Percentiles rank a stretch among this genome's conserved stretches.
Evolutionary conservation across 2,888 invertebrate genomes (phyloP).

Genomic region (Rhopalosiphum nymphaeae): DNA sequence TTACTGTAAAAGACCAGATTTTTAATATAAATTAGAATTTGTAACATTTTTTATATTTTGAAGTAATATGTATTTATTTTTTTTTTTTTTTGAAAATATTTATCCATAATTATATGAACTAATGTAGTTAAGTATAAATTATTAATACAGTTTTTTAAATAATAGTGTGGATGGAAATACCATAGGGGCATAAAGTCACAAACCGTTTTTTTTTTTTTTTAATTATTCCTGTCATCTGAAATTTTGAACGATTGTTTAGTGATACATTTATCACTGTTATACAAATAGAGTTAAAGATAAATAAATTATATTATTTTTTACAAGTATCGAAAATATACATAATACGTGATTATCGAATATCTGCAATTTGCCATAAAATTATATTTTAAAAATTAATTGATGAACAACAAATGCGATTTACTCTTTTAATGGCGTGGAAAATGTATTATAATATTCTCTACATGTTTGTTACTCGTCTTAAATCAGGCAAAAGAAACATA

Average conservation of each 20-base stretch:
- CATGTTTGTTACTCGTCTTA: neutral
- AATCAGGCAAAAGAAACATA: neutral
- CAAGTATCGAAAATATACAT: neutral
- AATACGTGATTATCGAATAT: neutral
- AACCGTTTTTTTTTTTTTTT: neutral
- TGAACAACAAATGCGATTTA: neutral
- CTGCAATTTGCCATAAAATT: neutral
- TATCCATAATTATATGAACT: neutral
- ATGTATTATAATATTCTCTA: neutral
- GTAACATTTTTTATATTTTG: neutral
- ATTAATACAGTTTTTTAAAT: neutral
- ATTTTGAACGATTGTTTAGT: neutral
- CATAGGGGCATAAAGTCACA: neutral
- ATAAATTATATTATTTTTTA: neutral
- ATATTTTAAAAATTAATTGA: neutral
- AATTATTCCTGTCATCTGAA: neutral
- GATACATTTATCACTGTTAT: neutral
- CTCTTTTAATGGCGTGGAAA: neutral
- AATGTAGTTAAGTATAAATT: neutral
- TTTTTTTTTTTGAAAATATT: neutral
- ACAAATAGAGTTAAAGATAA: neutral
- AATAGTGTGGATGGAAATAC: neutral
- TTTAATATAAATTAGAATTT: neutral
- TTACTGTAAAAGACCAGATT: neutral
- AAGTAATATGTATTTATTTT: neutral